phyloP scores from a whole-genome alignment of 2,888 invertebrate genomes.

The Lottia gigantea region DNA sequence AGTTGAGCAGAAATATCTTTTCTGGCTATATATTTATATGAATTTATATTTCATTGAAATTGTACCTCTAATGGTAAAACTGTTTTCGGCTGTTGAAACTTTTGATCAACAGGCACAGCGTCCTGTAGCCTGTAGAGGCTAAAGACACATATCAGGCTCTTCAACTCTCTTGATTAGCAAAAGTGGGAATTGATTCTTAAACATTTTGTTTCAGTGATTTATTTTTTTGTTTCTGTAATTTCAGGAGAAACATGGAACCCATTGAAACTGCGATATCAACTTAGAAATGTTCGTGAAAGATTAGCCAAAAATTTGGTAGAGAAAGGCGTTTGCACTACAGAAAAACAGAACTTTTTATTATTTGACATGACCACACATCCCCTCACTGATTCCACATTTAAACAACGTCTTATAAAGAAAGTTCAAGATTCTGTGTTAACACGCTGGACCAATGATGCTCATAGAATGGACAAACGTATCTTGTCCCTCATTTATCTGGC shows the following conservation, averaged over 20 bases:
- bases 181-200: too few relatives aligned
- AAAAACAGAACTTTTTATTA: conserved; percentile 98
- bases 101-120: too few relatives aligned
- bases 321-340: conserved; percentile 98
- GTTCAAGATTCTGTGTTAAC: conserved; percentile 97
- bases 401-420: conserved; percentile 91
- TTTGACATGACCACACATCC: conserved; percentile 99
- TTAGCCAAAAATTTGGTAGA: conserved; percentile 99
- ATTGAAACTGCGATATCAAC: conserved; percentile 94
- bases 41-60: too few relatives aligned
- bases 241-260: conserved; percentile 99
- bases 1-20: too few relatives aligned
- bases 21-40: too few relatives aligned
- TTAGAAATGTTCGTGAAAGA: conserved; percentile 98
- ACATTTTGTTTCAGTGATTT: too few relatives aligned
- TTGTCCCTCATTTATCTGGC: conserved; percentile 93
- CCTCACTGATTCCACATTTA: conserved; percentile 92
- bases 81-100: too few relatives aligned
- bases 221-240: conserved; percentile 26
- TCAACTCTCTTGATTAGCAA: too few relatives aligned
- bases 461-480: conserved; percentile 95
- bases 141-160: too few relatives aligned
- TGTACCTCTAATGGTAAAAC: too few relatives aligned
- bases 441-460: conserved; percentile 95
- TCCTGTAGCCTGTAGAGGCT: too few relatives aligned